Conservation (phyloP, 2,113 vertebrate genomes). For the Lota lota region DNA sequence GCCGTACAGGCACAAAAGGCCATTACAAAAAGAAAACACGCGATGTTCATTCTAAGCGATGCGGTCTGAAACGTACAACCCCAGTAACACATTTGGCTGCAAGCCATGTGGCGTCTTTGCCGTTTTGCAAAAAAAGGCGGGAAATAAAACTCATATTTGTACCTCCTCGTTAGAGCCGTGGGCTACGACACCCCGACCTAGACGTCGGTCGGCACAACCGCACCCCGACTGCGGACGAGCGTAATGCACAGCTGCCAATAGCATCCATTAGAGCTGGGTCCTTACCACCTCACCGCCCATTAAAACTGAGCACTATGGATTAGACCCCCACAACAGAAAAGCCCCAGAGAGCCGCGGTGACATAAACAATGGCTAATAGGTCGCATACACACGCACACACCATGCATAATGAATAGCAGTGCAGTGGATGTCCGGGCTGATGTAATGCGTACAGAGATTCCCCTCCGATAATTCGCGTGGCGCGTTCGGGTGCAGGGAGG, state of each 20-base stretch:
- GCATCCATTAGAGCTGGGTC: conserved; percentile 50
- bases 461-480: conserved; percentile 1
- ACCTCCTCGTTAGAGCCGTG: conserved; percentile 21
- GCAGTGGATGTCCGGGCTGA: conserved; percentile 10
- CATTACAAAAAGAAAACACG: no score
- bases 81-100: neutral
- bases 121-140: no score
- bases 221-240: conserved; percentile 16
- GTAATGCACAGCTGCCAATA: conserved; percentile 46
- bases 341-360: conserved; percentile 22
- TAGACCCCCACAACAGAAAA: conserved; percentile 26
- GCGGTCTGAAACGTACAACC: neutral
- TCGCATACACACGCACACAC: neutral
- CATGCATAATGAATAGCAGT: conserved; percentile 28
- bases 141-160: conserved; percentile 1
- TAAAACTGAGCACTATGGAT: conserved; percentile 57
- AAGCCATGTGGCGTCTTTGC: no score
- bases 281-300: conserved; percentile 32
- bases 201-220: conserved; percentile 38
- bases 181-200: conserved; percentile 24
- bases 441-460: conserved; percentile 5
- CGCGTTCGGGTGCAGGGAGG: no score
- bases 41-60: no score
- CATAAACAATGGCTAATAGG: conserved; percentile 34
- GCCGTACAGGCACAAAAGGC: no score